Conservation (phyloP, 2,797 vertebrate genomes). For the Thunnus albacares region DNA sequence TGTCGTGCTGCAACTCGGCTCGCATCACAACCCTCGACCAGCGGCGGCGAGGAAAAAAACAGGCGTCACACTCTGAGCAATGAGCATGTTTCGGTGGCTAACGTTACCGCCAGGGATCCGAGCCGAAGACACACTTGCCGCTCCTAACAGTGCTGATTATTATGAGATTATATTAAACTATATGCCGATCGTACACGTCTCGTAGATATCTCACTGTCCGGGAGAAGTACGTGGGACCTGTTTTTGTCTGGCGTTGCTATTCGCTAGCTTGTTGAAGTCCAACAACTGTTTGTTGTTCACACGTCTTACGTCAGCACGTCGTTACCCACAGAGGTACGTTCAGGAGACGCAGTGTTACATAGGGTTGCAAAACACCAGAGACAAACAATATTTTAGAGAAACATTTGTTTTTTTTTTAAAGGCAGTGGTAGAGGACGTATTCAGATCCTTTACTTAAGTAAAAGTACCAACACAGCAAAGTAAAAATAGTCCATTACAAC, state of each 20-base stretch:
- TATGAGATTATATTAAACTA: neutral
- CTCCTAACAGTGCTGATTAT: neutral
- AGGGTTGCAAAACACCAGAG: slow-evolving; percentile 29
- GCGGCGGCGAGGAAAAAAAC: slow-evolving; percentile 78
- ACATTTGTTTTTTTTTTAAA: neutral
- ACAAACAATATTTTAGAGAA: neutral
- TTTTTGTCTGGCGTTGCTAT: slow-evolving; percentile 66
- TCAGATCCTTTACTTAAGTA: neutral
- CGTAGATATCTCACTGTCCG: slow-evolving; percentile 19
- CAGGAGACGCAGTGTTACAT: slow-evolving; percentile 54
- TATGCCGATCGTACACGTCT: slow-evolving; percentile 19
- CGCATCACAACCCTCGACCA: slow-evolving; percentile 76
- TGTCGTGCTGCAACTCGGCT: slow-evolving; percentile 69
- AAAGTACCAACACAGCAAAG: neutral
- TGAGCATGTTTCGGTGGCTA: slow-evolving; percentile 78
- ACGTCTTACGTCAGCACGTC: slow-evolving; percentile 84
- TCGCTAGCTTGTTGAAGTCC: slow-evolving; percentile 83
- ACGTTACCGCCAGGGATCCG: slow-evolving; percentile 36
- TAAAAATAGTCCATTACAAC: neutral
- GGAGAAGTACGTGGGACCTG: slow-evolving; percentile 57
- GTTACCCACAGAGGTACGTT: slow-evolving; percentile 49
- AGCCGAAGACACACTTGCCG: slow-evolving; percentile 23
- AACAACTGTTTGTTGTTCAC: slow-evolving; percentile 88
- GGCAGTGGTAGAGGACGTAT: too few relatives aligned
- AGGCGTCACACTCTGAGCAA: slow-evolving; percentile 83